Conservation (phyloP, 2,888 invertebrate genomes). For the Meandrusa payeni region DNA sequence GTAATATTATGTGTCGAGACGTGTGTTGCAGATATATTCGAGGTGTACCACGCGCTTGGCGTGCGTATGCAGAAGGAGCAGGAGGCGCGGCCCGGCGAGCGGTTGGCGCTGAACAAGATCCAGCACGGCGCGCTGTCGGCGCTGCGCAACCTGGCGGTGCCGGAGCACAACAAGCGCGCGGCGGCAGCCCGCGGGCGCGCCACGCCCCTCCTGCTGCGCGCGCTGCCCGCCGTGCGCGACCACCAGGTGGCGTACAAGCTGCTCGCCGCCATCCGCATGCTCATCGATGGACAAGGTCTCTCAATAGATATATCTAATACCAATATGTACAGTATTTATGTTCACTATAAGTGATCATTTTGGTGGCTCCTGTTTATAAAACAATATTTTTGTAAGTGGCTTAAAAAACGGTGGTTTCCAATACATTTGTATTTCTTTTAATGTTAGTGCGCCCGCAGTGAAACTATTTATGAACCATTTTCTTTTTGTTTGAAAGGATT, state of each 20-base stretch:
- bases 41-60: slow-evolving; percentile 47
- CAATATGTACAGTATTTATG: no score
- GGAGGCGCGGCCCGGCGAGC: slow-evolving; percentile 38
- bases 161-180: slow-evolving; percentile 86
- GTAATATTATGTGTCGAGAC: no score
- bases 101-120: slow-evolving; percentile 54
- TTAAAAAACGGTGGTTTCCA: no score
- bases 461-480: no score
- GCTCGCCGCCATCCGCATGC: slow-evolving; percentile 91
- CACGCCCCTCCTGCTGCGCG: slow-evolving; percentile 80
- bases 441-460: no score
- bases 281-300: slow-evolving; percentile 91
- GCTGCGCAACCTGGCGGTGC: slow-evolving; percentile 88
- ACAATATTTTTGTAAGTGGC: no score
- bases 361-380: no score
- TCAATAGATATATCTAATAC: no score
- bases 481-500: no score
- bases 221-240: slow-evolving; percentile 85
- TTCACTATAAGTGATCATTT: no score
- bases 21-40: slow-evolving; percentile 59
- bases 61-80: slow-evolving; percentile 38
- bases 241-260: slow-evolving; percentile 93
- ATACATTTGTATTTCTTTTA: no score
- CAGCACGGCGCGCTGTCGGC: slow-evolving; percentile 90
- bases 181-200: slow-evolving; percentile 85